Base-by-base conservation (phyloP, 2,113 vertebrate species). In the Diadophis punctatus region DNA sequence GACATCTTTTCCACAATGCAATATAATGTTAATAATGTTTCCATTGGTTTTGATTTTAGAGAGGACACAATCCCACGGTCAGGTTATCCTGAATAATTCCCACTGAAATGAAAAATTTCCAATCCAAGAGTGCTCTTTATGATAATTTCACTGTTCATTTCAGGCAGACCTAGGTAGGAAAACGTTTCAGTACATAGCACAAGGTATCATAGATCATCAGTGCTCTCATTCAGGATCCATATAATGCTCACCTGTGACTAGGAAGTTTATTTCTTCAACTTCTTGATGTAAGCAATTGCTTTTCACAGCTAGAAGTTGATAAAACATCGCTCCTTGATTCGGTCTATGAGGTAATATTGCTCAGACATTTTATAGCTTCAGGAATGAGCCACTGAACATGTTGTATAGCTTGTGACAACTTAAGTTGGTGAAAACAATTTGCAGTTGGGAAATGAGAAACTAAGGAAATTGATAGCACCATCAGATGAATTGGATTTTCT, bases 331-430 rank as follows among this genome's bases (percentile, higher is more conserved):
- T 91, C 74, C 85, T 90, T 90, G 85, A 56, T 86, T 58, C 74
- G 20, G n/a, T 60, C 34, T 25, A 68, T 87, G 90, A 56, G 46
- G 55, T 51, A n/a, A 0, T 9, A 39, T 10, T 53, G 6, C 0
- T 63, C 49, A 55, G 3, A 23, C 86, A 51, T 20, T 56, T 86
- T 93, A 63, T 53, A 48, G 23, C 93, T 85, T 90, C 27, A 51
- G 30, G 91, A 84, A 88, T 86, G 93, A 90, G 22, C 88, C 90
- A 68, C 86, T 93, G 87, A 90, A 90, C 22, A 51, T 52, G 22
- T 34, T 90, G 68, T 43, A 0, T 4, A 53, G 58, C 52, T 18
- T 88, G 51, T 56, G 55, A 89, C 74, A 92, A 55, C 1, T 93
- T 85, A 87, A 91, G 92, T 0, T 63, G 34, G 39, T 93, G 87